phyloP scores from a whole-genome alignment of 2,113 vertebrate genomes.

The Tichodroma muraria region DNA sequence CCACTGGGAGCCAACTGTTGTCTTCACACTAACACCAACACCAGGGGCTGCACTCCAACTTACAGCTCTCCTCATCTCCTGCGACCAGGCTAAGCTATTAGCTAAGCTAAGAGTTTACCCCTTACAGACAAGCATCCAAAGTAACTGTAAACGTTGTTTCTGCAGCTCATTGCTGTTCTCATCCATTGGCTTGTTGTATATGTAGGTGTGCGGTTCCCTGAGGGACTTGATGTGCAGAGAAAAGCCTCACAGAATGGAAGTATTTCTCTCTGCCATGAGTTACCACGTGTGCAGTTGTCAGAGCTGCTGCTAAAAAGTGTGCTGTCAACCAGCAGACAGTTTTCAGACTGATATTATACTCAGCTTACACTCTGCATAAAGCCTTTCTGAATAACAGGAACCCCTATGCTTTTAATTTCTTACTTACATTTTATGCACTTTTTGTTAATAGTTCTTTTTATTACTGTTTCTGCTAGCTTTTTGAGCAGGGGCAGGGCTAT shows the following conservation, averaged over 20 bases:
- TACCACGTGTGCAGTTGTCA: not conserved
- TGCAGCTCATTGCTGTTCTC: not conserved
- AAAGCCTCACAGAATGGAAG: not conserved
- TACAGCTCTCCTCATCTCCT: not conserved
- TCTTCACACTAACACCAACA: not conserved
- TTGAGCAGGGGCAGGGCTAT: not conserved
- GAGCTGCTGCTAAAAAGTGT: not conserved
- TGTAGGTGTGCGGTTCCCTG: not conserved
- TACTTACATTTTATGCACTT: not conserved
- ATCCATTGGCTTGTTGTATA: not conserved
- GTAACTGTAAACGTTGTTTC: not conserved
- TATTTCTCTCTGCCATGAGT: not conserved
- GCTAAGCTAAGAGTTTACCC: not conserved
- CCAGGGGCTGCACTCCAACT: not conserved
- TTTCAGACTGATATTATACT: not conserved
- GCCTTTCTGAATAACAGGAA: not conserved
- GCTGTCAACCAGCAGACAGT: not conserved
- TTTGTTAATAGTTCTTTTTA: not conserved
- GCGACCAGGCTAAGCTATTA: not conserved
- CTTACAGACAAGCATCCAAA: not conserved
- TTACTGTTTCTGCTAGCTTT: not conserved
- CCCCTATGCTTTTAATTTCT: not conserved
- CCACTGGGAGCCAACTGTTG: not conserved
- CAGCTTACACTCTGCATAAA: not conserved
- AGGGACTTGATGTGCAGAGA: not conserved